phyloP scores from a whole-genome alignment of 2,113 vertebrate species.

The Tetrax tetrax region DNA sequence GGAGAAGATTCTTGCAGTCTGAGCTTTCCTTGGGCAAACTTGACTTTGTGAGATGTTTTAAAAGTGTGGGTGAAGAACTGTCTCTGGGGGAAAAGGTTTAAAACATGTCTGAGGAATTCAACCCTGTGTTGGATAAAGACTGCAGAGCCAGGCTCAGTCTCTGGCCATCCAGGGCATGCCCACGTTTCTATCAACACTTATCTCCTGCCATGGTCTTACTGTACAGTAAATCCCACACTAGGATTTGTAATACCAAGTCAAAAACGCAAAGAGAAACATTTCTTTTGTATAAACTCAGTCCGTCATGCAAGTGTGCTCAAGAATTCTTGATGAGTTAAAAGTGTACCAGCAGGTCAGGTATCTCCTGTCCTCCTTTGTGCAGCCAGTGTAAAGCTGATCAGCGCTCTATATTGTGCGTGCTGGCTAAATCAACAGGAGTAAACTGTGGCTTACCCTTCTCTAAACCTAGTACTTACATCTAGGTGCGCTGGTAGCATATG shows the following conservation, averaged over 20 bases:
- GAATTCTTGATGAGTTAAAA: neutral
- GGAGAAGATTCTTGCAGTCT: neutral
- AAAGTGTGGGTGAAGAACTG: neutral
- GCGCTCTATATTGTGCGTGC: accelerated
- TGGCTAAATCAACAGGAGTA: neutral
- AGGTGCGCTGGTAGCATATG: neutral
- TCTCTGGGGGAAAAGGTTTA: neutral
- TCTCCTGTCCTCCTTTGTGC: neutral
- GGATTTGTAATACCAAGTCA: neutral
- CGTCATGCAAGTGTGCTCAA: neutral
- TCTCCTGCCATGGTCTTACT: neutral
- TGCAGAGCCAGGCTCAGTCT: neutral
- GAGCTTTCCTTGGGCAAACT: neutral
- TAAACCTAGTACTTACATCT: neutral
- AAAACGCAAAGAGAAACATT: neutral
- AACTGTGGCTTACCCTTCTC: neutral
- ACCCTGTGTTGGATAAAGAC: accelerated
- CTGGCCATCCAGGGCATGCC: neutral
- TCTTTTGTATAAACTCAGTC: neutral
- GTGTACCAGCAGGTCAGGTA: neutral
- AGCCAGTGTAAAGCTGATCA: neutral
- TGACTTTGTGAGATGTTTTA: neutral
- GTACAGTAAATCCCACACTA: neutral
- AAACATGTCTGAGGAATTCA: neutral
- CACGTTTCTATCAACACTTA: accelerated